Evolutionary conservation across 2,797 vertebrate species (phyloP).

Genomic region (Gymnoscopelus braueri): DNA sequence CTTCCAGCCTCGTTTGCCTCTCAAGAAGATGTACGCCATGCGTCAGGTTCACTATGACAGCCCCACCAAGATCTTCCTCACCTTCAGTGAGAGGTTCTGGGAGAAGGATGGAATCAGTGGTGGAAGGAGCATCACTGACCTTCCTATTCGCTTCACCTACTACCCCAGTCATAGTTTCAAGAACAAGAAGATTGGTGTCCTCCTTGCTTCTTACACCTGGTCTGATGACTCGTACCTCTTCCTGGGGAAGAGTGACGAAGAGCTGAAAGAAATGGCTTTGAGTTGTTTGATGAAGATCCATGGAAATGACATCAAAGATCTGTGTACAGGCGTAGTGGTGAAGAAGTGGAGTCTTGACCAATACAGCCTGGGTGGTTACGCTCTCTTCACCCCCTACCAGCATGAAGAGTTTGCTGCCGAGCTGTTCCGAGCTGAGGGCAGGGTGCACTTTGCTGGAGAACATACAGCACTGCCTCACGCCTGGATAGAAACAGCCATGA

Average conservation of each 20-base stretch:
- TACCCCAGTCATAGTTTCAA: constrained; percentile 54
- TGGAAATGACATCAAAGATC: constrained; percentile 44
- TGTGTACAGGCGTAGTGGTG: constrained; percentile 73
- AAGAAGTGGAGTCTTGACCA: constrained; percentile 79
- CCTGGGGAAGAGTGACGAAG: constrained; percentile 22
- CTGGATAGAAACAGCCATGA: constrained; percentile 85
- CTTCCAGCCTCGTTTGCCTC: constrained; percentile 74
- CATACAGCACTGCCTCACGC: constrained; percentile 80
- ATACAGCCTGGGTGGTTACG: constrained; percentile 71
- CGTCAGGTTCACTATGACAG: constrained; percentile 52
- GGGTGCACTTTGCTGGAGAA: constrained; percentile 82
- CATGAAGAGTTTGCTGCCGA: constrained; percentile 51
- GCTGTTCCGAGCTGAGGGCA: constrained; percentile 66
- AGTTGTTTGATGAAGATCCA: constrained; percentile 78
- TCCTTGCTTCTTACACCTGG: constrained; percentile 64
- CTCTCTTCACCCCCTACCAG: constrained; percentile 77
- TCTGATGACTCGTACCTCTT: constrained; percentile 54
- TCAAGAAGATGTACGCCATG: constrained; percentile 50
- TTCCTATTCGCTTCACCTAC: constrained; percentile 41
- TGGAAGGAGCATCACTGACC: constrained; percentile 59
- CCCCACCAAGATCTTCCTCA: constrained; percentile 62
- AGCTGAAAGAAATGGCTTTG: constrained; percentile 59
- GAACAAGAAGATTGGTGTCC: constrained; percentile 25
- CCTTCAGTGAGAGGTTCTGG: constrained; percentile 54
- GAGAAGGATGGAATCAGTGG: constrained; percentile 22